A percentile compares a stretch with the other conserved stretches of the same genome.
phyloP scores from a whole-genome alignment of 2,797 vertebrate species.

The Clarias pachynema region DNA sequence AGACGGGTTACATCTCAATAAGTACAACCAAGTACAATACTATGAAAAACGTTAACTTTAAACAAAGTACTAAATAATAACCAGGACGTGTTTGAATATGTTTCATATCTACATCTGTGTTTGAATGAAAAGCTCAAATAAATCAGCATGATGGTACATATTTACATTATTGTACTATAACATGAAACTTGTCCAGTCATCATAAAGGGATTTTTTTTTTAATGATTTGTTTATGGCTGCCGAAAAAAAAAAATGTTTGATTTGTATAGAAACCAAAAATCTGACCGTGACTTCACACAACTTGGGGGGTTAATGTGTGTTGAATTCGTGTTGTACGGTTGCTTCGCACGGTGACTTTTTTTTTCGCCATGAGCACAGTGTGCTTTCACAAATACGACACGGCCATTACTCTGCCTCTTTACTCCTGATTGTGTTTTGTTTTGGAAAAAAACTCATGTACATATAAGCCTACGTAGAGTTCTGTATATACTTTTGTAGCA shows the following conservation, averaged over 20 bases:
- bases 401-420: not conserved
- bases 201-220: too few relatives aligned
- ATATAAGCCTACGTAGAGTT: not conserved
- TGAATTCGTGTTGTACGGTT: slow-evolving; percentile 11
- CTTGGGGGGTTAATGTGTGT: not conserved
- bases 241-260: not conserved
- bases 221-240: not conserved
- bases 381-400: slow-evolving; percentile 7
- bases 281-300: not conserved
- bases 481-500: slow-evolving; percentile 42
- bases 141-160: not conserved
- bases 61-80: not conserved
- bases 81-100: not conserved
- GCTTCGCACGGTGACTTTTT: slow-evolving; percentile 6
- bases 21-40: not conserved
- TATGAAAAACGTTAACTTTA: not conserved
- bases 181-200: not conserved
- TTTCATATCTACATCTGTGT: not conserved
- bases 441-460: not conserved
- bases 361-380: not conserved
- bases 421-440: not conserved
- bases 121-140: not conserved
- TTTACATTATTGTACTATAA: not conserved
- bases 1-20: not conserved
- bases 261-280: not conserved